Base-by-base conservation (phyloP, 2,113 vertebrate genomes). In the Megaptera novaeangliae region DNA sequence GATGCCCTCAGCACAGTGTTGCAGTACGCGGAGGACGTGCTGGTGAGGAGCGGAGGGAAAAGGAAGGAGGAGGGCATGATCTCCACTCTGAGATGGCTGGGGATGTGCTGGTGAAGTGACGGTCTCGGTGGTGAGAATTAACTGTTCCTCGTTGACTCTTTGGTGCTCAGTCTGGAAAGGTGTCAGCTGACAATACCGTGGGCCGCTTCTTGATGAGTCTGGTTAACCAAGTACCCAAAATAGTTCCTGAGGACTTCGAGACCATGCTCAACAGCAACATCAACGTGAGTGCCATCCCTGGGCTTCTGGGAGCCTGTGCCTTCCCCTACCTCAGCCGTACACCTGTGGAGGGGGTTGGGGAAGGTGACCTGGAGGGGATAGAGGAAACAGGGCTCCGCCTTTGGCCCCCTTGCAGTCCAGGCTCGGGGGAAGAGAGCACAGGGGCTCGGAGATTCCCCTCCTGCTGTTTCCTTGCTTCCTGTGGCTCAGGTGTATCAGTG, bases 251-350 rank as follows among this genome's bases (percentile, higher is more conserved):
- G 97, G 99, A 99, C 99, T 99, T 99, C 75, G 99, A 99, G 98
- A 99, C 99, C 97, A 99, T 99, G 99, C 98, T 99, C 97, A 99
- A 99, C 98, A 99, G 99, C 96, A 99, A 99, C 98, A 99, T 99
- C 97, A 99, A 99, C 9, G 99, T 99, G 98, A 99, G 99, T 98
- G 44, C 36, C 21, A 0, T 41, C 3, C 25, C 69, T 27, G 17
- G 52, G 46, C 8, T 46, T 64, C 41, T 77, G 36, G 74, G 59
- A 12, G 17, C 66, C 68, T 75, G 21, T 4, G 36, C 34, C 52
- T 75, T 39, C 23, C 49, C 59, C 39, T 8, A 9, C 36, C 34
- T 71, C 81, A 52, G 39, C 59, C 3, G 1, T 8, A 20, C 55
- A 66, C 11, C 1, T 39, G 3, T 39, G 46, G 61, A 44, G 34